Percentiles rank a stretch among this genome's conserved stretches.
These are phyloP conservation scores for Melierax canorus DNA, from an alignment of 2,113 vertebrate genomes.

Conservation along the genomic window DNA sequence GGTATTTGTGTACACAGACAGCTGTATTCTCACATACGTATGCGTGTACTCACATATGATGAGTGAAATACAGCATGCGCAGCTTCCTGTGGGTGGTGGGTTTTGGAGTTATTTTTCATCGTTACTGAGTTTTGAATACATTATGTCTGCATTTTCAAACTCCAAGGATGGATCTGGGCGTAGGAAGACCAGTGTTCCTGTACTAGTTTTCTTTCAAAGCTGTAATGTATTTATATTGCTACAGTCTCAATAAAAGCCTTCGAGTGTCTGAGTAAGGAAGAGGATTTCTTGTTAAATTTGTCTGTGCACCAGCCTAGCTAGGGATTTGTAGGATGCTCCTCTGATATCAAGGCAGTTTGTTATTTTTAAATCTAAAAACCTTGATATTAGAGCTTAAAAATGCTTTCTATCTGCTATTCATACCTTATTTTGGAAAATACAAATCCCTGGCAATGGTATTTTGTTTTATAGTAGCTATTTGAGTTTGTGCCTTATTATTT, in stretches of 20 bases:
- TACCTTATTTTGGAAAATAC: background rate
- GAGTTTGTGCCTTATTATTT: background rate
- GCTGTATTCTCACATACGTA: background rate
- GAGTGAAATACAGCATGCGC: background rate
- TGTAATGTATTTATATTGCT: background rate
- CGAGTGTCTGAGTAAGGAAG: background rate
- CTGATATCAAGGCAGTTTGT: background rate
- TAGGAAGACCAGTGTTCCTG: background rate
- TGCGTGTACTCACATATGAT: fast-evolving
- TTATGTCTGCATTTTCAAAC: background rate
- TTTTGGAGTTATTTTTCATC: background rate
- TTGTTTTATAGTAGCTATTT: background rate
- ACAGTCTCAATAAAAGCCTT: background rate
- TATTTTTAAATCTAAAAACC: background rate
- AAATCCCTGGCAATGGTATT: background rate
- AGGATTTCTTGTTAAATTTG: background rate
- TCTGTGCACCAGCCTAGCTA: background rate
- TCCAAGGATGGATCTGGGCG: background rate
- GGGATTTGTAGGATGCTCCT: background rate
- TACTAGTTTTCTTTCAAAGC: background rate
- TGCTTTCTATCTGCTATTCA: background rate
- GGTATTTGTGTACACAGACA: background rate
- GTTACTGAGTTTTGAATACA: background rate
- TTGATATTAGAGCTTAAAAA: background rate
- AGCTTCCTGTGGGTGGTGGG: background rate